phyloP scores from a whole-genome alignment of 2,113 vertebrate species.

The Gavialis gangeticus region DNA sequence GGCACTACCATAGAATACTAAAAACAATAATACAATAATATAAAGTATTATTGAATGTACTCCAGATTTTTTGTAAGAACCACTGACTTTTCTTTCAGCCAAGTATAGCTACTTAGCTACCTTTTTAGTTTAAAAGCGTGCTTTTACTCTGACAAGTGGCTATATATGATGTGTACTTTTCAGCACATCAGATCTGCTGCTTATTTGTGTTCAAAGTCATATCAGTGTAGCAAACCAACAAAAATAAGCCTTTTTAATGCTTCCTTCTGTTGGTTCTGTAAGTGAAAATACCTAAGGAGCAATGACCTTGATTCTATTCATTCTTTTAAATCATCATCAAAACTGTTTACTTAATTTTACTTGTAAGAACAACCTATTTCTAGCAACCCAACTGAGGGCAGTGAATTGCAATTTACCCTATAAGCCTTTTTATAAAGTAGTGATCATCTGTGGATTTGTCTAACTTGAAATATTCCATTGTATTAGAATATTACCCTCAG shows the following conservation, averaged over 20 bases:
- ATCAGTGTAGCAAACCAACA: background rate
- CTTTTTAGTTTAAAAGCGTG: background rate
- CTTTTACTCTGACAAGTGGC: background rate
- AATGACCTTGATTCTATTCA: background rate
- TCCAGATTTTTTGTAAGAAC: background rate
- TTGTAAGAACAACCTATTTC: background rate
- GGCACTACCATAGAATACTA: background rate
- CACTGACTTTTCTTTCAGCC: background rate
- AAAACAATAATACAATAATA: background rate
- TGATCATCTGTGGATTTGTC: background rate
- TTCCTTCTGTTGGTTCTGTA: background rate
- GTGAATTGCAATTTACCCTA: background rate
- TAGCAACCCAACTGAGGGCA: background rate
- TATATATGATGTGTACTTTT: rapidly evolving
- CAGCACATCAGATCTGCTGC: background rate
- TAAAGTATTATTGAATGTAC: background rate
- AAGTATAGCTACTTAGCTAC: background rate
- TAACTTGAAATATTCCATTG: no score
- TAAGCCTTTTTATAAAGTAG: background rate
- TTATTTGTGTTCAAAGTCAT: background rate
- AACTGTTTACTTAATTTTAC: background rate
- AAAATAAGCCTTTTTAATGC: background rate
- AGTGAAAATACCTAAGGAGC: background rate
- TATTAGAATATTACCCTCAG: no score
- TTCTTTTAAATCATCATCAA: background rate